Percentiles rank a stretch among this genome's conserved stretches.
Conservation (phyloP, 2,888 invertebrate genomes). For the Agonopterix alstromeriana region DNA sequence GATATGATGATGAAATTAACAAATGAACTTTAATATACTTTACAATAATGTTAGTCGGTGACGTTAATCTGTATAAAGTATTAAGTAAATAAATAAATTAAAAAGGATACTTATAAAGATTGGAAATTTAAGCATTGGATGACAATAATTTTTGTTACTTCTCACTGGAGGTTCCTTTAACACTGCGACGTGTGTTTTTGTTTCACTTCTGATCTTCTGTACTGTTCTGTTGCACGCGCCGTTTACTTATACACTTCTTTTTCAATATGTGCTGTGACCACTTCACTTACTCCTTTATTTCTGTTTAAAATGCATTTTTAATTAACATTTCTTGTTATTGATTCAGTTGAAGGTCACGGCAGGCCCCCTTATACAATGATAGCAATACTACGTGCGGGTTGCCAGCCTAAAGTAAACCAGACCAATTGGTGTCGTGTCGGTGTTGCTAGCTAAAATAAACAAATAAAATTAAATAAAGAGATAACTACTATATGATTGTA, state of each 20-base stretch:
- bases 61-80: conserved; percentile 62
- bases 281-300: no score
- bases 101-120: conserved; percentile 49
- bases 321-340: not conserved
- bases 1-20: conserved; percentile 36
- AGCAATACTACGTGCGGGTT: conserved; percentile 58
- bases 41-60: conserved; percentile 29
- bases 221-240: no score
- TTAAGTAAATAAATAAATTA: conserved; percentile 48
- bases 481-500: conserved; percentile 37
- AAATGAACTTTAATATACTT: conserved; percentile 22
- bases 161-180: conserved; percentile 38
- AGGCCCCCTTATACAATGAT: conserved; percentile 16
- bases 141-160: conserved; percentile 74
- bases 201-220: not conserved
- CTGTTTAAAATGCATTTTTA: no score
- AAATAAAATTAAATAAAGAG: conserved; percentile 18
- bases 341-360: not conserved
- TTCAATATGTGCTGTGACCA: no score
- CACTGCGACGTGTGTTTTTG: conserved; percentile 20
- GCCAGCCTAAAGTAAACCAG: conserved; percentile 48
- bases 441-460: conserved; percentile 50
- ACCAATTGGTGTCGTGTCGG: conserved; percentile 70
- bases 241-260: no score
- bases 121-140: conserved; percentile 69